These are phyloP conservation scores for Cyanoramphus novaezelandiae DNA, from an alignment of 2,113 vertebrate species.

Conservation along the genomic window DNA sequence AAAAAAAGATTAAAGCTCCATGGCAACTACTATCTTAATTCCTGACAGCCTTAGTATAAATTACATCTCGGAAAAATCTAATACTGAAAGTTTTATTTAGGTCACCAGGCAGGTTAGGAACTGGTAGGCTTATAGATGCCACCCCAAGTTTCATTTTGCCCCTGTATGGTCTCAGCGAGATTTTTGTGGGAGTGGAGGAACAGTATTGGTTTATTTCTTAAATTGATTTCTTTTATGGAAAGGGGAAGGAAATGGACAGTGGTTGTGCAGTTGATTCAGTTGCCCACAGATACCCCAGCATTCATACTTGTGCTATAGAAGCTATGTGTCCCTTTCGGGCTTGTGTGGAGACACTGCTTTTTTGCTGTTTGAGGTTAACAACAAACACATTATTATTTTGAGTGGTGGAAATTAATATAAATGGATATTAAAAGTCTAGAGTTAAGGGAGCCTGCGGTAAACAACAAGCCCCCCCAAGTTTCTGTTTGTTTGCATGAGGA, in stretches of 20 bases:
- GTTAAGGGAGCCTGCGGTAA: not conserved
- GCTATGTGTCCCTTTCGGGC: rapidly evolving
- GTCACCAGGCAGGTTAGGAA: conserved; percentile 17
- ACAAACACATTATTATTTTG: not conserved
- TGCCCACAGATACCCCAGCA: not conserved
- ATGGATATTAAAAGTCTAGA: not conserved
- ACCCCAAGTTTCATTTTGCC: not conserved
- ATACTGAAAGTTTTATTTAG: conserved; percentile 63
- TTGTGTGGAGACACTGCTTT: not conserved
- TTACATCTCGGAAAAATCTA: conserved; percentile 61
- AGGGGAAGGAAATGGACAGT: not conserved
- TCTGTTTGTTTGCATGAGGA: not conserved
- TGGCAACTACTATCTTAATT: conserved; percentile 67
- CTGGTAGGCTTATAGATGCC: not conserved
- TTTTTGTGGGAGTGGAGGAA: not conserved
- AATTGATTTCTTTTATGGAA: not conserved
- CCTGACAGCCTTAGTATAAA: conserved; percentile 54
- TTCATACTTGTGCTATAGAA: not conserved
- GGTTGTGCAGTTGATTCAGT: not conserved
- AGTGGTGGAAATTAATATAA: not conserved
- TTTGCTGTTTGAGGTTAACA: not conserved
- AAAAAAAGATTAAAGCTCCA: conserved; percentile 71
- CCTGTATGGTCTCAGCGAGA: not conserved
- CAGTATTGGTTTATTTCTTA: not conserved
- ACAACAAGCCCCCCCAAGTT: not conserved